phyloP scores from a whole-genome alignment of 2,113 vertebrate species.

The Pomatostomus ruficeps region DNA sequence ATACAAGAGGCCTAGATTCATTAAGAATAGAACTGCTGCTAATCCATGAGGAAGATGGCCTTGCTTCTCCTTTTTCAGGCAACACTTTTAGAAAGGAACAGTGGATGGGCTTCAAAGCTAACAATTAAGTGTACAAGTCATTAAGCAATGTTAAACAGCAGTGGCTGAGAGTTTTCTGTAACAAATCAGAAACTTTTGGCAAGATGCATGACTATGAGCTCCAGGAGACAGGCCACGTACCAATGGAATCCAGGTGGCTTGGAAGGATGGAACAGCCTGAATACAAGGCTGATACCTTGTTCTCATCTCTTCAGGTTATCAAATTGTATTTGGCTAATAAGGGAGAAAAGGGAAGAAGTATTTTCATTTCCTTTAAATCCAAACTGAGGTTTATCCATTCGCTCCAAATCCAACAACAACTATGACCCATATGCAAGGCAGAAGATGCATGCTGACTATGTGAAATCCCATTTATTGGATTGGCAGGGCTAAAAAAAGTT shows the following conservation, averaged over 20 bases:
- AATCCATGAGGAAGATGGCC: neutral
- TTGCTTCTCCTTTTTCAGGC: neutral
- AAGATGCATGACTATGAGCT: neutral
- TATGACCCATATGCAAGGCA: neutral
- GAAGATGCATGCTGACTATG: accelerated
- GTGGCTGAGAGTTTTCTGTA: neutral
- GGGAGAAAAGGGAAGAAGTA: neutral
- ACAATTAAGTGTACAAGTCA: neutral
- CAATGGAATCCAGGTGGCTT: neutral
- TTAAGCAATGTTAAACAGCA: neutral
- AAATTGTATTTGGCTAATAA: neutral
- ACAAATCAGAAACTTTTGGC: neutral
- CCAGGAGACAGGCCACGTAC: neutral
- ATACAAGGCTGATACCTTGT: neutral
- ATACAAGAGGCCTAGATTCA: neutral
- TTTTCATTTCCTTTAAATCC: neutral
- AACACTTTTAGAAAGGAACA: neutral
- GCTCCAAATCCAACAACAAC: neutral
- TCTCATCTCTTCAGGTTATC: neutral
- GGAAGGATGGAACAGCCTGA: neutral
- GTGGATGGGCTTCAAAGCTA: neutral
- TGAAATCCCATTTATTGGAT: neutral
- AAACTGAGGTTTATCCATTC: neutral
- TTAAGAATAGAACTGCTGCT: neutral
- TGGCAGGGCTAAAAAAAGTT: neutral